These are phyloP conservation scores for Acronicta aceris DNA, from an alignment of 2,888 invertebrate genomes.

Conservation along the genomic window DNA sequence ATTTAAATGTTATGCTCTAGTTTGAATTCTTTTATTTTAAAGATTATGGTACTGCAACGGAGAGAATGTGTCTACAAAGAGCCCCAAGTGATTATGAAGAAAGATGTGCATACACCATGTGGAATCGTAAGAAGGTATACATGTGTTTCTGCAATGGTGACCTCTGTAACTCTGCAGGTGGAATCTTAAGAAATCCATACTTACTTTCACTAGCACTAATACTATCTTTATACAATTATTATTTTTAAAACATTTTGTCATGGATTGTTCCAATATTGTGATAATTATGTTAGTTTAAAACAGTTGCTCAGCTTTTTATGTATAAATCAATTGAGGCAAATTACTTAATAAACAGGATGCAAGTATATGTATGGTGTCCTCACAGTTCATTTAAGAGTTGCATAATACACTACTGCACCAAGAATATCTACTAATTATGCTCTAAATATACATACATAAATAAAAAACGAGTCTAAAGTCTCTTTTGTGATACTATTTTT, in stretches of 20 bases:
- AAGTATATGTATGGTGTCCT: neutral
- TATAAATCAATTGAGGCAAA: neutral
- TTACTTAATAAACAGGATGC: neutral
- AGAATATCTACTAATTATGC: too few relatives aligned
- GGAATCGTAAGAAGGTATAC: slow-evolving; percentile 94
- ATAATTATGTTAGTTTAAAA: slow-evolving; percentile 21
- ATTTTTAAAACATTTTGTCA: slow-evolving; percentile 20
- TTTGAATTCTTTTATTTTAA: slow-evolving; percentile 48
- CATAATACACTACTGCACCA: too few relatives aligned
- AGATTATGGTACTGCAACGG: slow-evolving; percentile 96
- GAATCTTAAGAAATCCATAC: slow-evolving; percentile 55
- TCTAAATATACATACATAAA: too few relatives aligned
- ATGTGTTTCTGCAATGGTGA: slow-evolving; percentile 98
- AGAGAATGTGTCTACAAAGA: slow-evolving; percentile 95
- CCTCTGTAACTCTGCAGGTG: slow-evolving; percentile 92
- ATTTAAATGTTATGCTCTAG: neutral
- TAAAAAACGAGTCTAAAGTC: neutral
- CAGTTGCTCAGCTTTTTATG: slow-evolving; percentile 1
- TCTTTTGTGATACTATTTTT: neutral
- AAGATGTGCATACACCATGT: slow-evolving; percentile 95
- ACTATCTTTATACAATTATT: slow-evolving; percentile 60
- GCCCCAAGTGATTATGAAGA: slow-evolving; percentile 97
- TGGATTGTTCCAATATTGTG: slow-evolving; percentile 29
- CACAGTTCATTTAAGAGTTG: too few relatives aligned
- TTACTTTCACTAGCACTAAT: slow-evolving; percentile 62